Conservation (phyloP, 1,140 invertebrate genomes). For the Acromyrmex heyeri region DNA sequence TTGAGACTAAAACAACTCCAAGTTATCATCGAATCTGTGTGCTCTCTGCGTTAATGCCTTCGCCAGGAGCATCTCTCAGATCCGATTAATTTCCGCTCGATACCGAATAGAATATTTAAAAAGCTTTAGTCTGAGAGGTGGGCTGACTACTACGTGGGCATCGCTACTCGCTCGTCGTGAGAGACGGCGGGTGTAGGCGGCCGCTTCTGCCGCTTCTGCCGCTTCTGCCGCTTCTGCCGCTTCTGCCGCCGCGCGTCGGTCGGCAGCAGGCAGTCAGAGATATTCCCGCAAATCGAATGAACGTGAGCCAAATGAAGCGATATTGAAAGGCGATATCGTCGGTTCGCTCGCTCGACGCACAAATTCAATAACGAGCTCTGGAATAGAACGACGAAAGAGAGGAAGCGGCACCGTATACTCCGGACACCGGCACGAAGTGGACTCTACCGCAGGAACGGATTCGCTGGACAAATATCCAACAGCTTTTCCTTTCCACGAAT, state of each 20-base stretch:
- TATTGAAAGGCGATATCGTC: slow-evolving; percentile 82
- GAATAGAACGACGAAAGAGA: slow-evolving; percentile 73
- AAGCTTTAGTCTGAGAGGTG: slow-evolving; percentile 74
- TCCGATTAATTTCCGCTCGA: slow-evolving; percentile 79
- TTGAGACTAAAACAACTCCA: not conserved
- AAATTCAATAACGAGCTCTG: slow-evolving; percentile 80
- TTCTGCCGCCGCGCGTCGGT: not conserved
- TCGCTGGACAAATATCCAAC: slow-evolving; percentile 31
- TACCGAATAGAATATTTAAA: slow-evolving; percentile 78
- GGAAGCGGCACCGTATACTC: slow-evolving; percentile 70
- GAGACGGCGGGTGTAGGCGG: slow-evolving; percentile 16
- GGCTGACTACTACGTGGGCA: not conserved
- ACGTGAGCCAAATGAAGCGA: slow-evolving; percentile 81
- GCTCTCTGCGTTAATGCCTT: slow-evolving; percentile 16
- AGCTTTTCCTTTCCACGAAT: slow-evolving; percentile 33
- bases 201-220: too few species aligned
- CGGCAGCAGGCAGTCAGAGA: slow-evolving; percentile 71
- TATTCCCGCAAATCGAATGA: slow-evolving; percentile 81
- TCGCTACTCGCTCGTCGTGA: slow-evolving; percentile 36
- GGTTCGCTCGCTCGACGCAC: slow-evolving; percentile 77
- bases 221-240: too few species aligned
- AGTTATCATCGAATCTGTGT: slow-evolving; percentile 23
- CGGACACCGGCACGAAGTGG: slow-evolving; percentile 67
- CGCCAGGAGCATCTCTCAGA: slow-evolving; percentile 51
- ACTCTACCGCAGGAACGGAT: slow-evolving; percentile 72